These are phyloP conservation scores for Petrolisthes manimaculis DNA, from an alignment of 2,888 invertebrate species.

Conservation along the genomic window DNA sequence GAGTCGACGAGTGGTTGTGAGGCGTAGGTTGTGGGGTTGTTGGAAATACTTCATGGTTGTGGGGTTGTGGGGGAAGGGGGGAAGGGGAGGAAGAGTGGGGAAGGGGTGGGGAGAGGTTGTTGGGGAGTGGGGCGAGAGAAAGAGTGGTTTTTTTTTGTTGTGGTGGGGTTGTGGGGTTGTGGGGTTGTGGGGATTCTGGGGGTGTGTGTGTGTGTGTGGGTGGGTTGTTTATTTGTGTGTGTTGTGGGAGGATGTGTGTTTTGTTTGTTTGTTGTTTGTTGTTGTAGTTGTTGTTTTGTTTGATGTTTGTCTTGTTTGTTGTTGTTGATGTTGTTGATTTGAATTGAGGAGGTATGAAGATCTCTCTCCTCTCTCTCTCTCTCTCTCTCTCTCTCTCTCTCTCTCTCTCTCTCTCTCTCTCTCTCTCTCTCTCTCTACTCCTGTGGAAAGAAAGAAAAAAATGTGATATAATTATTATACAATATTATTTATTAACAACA, in stretches of 20 bases:
- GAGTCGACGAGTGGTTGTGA: slow-evolving; percentile 39
- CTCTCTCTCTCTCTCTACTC: slow-evolving; percentile 5
- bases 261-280: too few relatives aligned
- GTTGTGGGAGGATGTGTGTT: not conserved
- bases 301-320: too few relatives aligned
- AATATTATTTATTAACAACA: too few relatives aligned
- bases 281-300: too few relatives aligned
- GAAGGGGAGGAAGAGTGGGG: not conserved
- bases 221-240: not conserved
- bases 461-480: too few relatives aligned
- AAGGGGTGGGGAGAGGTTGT: not conserved
- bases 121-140: not conserved
- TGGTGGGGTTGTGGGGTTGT: not conserved
- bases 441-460: too few relatives aligned
- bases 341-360: not conserved
- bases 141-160: not conserved
- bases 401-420: slow-evolving; percentile 21
- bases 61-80: not conserved
- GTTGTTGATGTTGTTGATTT: too few relatives aligned
- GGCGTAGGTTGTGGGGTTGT: slow-evolving; percentile 27
- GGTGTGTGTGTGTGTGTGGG: not conserved
- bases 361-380: not conserved
- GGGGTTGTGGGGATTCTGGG: too few relatives aligned
- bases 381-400: not conserved
- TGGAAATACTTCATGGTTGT: slow-evolving; percentile 24